Base-by-base conservation (phyloP, 2,888 invertebrate genomes). In the Polydesmus complanatus region DNA sequence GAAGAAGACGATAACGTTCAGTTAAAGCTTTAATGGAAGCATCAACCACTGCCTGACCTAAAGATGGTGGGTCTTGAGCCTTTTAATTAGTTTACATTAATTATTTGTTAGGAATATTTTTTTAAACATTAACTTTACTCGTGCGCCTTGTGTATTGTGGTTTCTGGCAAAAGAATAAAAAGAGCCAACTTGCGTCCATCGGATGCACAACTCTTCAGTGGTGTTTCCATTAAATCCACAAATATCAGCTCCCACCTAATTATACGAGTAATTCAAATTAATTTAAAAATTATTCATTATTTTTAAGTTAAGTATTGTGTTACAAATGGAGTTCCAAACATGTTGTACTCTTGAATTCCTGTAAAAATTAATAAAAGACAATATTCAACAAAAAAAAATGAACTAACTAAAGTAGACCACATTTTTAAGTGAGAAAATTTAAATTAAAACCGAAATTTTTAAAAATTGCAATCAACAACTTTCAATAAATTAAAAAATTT, bases 111-210 rank as follows among this genome's bases (percentile, higher is more conserved):
- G 11, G n/a, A 11, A 47, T 47, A 25, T 55, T 55, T 8, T 25
- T 55, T 18, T 11, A 55, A 55, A 19, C 8, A 55, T 26, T 18
- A 11, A 55, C 18, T 23, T 55, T 62, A 57, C 64, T 58, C 14
- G 47, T 23, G 22, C n/a, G 18, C 63, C 65, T 3, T 61, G 49
- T 18, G 50, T 64, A 60, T 74, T 75, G 66, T 74, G 74, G 60
- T 70, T 74, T 56, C 75, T 65, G 18, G 66, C 64, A 63, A 72
- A 73, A 0, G 77, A 75, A 66, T 77, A 76, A 68, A 78, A 77
- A 1, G 77, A 73, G 2, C 77, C 77, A 1, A 76, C 65, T 64
- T 76, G 73, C 61, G 70, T 69, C 79, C 79, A 79, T n/a, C 78
- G 66, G 49, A 73, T 68, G 61, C 78, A 78, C 66, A 79, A 66